These are phyloP conservation scores for Proisotoma minuta DNA, from an alignment of 2,888 invertebrate species.

Conservation along the genomic window DNA sequence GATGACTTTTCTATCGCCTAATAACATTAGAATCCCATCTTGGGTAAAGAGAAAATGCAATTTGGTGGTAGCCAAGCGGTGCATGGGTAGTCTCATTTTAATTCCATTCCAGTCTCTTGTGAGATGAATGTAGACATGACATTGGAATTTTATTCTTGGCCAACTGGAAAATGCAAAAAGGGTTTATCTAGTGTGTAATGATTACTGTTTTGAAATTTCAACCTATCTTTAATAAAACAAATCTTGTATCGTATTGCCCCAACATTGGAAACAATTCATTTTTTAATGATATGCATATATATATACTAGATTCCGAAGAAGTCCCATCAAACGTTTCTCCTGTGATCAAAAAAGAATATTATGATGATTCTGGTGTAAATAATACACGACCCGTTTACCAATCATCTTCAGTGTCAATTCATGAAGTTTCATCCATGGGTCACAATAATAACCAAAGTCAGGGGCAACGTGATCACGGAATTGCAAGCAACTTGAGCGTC, in stretches of 20 bases:
- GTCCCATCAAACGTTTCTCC: slow-evolving; percentile 7
- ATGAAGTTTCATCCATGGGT: slow-evolving; percentile 9
- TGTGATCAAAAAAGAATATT: slow-evolving; percentile 10
- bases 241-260: no score
- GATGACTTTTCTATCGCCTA: neutral
- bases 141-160: no score
- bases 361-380: neutral
- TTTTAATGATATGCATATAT: slow-evolving; percentile 15
- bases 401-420: slow-evolving; percentile 12
- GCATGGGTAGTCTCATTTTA: neutral
- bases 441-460: slow-evolving; percentile 8
- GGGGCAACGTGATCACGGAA: slow-evolving; percentile 6
- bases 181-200: no score
- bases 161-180: no score
- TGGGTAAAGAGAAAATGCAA: neutral
- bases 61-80: neutral
- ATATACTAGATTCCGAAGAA: slow-evolving; percentile 15
- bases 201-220: no score
- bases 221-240: no score
- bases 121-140: neutral
- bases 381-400: slow-evolving; percentile 11
- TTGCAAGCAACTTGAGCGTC: slow-evolving; percentile 28
- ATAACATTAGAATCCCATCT: slow-evolving; percentile 4
- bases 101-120: neutral
- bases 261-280: no score